Conservation (phyloP, 2,888 invertebrate genomes). For the Eledona agricola region DNA sequence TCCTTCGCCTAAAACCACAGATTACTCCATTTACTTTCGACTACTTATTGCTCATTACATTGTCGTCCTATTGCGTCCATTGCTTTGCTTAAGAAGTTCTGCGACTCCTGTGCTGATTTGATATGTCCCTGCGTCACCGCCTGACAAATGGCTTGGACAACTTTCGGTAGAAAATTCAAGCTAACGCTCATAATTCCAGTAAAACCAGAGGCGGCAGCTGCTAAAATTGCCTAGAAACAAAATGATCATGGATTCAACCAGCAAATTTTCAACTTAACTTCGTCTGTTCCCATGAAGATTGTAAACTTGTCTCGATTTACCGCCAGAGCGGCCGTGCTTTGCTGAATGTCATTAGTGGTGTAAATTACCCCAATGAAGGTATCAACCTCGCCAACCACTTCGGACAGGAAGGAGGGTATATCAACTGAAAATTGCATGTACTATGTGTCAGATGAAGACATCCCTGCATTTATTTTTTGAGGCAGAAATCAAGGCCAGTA, state of each 20-base stretch:
- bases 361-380: slow-evolving; percentile 59
- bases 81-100: slow-evolving; percentile 65
- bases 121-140: slow-evolving; percentile 66
- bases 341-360: slow-evolving; percentile 54
- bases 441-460: no score
- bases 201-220: slow-evolving; percentile 71
- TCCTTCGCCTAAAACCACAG: slow-evolving; percentile 42
- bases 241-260: slow-evolving; percentile 4
- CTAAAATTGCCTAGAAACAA: slow-evolving; percentile 67
- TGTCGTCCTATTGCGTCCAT: slow-evolving; percentile 65
- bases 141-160: slow-evolving; percentile 67
- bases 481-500: no score
- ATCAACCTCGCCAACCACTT: slow-evolving; percentile 59
- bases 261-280: slow-evolving; percentile 43
- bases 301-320: slow-evolving; percentile 56
- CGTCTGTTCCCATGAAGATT: slow-evolving; percentile 58
- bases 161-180: slow-evolving; percentile 69
- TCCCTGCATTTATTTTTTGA: no score
- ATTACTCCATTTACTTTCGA: neutral
- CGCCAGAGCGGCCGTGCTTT: slow-evolving; percentile 53
- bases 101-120: slow-evolving; percentile 64
- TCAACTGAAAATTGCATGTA: slow-evolving; percentile 54
- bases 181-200: slow-evolving; percentile 73
- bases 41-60: slow-evolving; percentile 58
- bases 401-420: slow-evolving; percentile 55